Evolutionary conservation across 2,113 vertebrate genomes (phyloP).

Genomic region (Mus pahari): DNA sequence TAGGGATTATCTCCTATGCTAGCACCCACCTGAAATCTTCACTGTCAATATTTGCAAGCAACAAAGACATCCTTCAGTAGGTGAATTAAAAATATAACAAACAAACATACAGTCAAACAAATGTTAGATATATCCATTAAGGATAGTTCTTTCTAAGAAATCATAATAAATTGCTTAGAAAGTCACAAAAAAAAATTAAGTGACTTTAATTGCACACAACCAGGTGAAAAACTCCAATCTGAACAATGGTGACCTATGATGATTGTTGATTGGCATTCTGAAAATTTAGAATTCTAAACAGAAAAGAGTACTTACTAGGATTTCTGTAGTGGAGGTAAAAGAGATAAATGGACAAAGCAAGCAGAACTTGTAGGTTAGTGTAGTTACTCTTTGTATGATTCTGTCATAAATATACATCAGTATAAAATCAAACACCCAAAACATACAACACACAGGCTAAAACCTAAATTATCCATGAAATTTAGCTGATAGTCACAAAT

Average conservation of each 20-base stretch:
- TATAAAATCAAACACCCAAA: neutral
- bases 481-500: neutral
- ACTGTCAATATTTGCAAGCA: neutral
- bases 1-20: neutral
- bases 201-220: neutral
- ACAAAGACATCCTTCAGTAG: neutral
- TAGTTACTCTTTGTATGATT: neutral
- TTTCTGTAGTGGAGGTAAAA: neutral
- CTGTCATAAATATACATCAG: neutral
- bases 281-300: neutral
- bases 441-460: no score
- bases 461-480: neutral
- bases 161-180: neutral
- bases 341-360: neutral
- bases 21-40: neutral
- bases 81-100: neutral
- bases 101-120: neutral
- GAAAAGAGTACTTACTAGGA: neutral
- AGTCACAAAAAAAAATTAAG: neutral
- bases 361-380: neutral
- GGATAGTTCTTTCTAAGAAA: neutral
- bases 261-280: fast-evolving
- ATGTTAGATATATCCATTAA: no score
- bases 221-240: neutral
- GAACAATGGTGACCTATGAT: neutral